Percentiles rank a stretch among this genome's conserved stretches.
These are phyloP conservation scores for Tipula helvola DNA, from an alignment of 2,888 invertebrate species.

Conservation along the genomic window DNA sequence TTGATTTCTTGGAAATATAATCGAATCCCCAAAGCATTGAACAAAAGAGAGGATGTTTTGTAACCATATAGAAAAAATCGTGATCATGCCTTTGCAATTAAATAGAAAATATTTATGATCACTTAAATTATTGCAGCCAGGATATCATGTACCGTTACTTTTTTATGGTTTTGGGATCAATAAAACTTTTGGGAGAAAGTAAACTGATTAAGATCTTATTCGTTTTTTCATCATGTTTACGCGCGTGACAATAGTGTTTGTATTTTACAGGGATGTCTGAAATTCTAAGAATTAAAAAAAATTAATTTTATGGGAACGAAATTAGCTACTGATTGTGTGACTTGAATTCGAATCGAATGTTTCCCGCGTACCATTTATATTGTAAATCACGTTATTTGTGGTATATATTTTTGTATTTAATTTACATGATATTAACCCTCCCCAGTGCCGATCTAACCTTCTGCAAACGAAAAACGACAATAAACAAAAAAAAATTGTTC, in stretches of 20 bases:
- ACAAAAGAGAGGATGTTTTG: not conserved
- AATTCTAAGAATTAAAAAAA: not conserved
- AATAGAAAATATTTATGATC: not conserved
- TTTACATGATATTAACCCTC: not conserved
- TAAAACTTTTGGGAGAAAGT: not conserved
- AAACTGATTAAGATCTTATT: not conserved
- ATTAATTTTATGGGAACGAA: not conserved
- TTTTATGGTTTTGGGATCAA: not conserved
- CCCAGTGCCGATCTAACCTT: not conserved
- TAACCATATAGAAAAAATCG: not conserved
- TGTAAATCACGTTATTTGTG: not conserved
- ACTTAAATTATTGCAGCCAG: not conserved
- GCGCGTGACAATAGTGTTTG: not conserved
- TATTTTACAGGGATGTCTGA: not conserved
- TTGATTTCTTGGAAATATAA: not conserved
- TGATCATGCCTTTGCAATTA: not conserved
- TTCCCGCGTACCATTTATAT: not conserved
- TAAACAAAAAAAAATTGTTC: not conserved
- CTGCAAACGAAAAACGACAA: not conserved
- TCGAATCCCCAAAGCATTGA: not conserved
- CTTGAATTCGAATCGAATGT: not conserved
- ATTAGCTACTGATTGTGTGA: not conserved
- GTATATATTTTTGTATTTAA: not conserved
- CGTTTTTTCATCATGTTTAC: not conserved
- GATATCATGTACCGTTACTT: not conserved